Base-by-base conservation (phyloP, 2,888 invertebrate species). In the Drosophila cracens region DNA sequence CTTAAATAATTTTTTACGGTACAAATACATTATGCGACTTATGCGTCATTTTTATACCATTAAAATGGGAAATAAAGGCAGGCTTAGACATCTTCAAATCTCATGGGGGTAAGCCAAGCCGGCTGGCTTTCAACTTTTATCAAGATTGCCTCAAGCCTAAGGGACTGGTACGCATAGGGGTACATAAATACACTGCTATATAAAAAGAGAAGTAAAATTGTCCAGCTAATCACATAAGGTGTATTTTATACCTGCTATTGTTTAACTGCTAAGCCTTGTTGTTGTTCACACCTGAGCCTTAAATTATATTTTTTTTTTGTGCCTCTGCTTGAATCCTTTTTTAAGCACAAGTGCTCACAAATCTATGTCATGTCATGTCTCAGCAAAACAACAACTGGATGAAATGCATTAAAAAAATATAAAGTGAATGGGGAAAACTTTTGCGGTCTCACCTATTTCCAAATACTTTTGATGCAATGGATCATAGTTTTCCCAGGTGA, bases 401-500 rank as follows among this genome's bases (percentile, higher is more conserved):
- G n/a, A n/a, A 31, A 10, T 27, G 27, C 27, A 27, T 51, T 36
- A 27, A 36, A 31, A 4, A 25, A 34, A 18, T 13, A 21, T 53
- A 63, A 29, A 25, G 0, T 51, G 48, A 38, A 43, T 25, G 46
- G 21, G 29, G 33, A 25, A 25, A 46, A 33, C 10, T 40, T 49
- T 54, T 48, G 27, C 40, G 25, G 46, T 18, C 92, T 95, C 93
- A 98, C 98, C 97, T 92, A 98, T 97, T 95, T 97, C 97, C 90
- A 98, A 94, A 94, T 98, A 98, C 92, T 98, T 98, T 92, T 98
- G 98, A 94, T 98, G 97, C 74, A 97, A 96, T 1, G 97, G 96
- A 93, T 98, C 98, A 94, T 98, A 98, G 91, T 97, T 96, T 83
- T 98, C 98, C 99, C 99, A 99, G 60, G 95, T 95, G 84, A 97